These are phyloP conservation scores for Crepidodera aurea DNA, from an alignment of 2,888 invertebrate species.

Conservation along the genomic window DNA sequence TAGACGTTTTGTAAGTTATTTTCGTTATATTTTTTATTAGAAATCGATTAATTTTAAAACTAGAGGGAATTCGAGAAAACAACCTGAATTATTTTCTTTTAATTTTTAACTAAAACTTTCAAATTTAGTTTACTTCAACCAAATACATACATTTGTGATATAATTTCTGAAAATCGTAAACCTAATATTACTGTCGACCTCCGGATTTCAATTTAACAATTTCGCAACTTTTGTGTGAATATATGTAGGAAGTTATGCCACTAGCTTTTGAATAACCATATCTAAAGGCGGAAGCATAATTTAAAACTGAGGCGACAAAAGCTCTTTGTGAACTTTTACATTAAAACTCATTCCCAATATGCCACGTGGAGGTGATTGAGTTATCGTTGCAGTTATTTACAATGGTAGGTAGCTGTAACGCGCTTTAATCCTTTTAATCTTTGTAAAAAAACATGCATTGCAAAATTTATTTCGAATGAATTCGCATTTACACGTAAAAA, in stretches of 20 bases:
- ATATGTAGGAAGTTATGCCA: background rate
- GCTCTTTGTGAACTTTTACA: background rate
- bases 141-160: background rate
- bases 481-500: no score
- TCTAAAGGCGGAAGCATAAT: conserved; percentile 3
- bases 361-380: background rate
- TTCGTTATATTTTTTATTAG: no score
- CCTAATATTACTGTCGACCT: background rate
- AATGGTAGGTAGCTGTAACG: no score
- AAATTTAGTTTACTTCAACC: background rate
- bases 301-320: conserved; percentile 1
- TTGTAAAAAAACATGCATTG: no score
- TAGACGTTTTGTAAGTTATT: no score
- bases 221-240: background rate
- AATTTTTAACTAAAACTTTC: background rate
- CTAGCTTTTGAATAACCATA: background rate
- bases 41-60: no score
- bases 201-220: background rate
- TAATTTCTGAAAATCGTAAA: conserved; percentile 1
- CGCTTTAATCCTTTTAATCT: no score
- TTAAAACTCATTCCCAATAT: background rate
- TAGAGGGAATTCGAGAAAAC: no score
- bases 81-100: no score
- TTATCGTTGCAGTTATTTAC: no score
- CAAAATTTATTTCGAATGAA: no score